phyloP scores from a whole-genome alignment of 2,888 invertebrate genomes.

The Pocota personata region DNA sequence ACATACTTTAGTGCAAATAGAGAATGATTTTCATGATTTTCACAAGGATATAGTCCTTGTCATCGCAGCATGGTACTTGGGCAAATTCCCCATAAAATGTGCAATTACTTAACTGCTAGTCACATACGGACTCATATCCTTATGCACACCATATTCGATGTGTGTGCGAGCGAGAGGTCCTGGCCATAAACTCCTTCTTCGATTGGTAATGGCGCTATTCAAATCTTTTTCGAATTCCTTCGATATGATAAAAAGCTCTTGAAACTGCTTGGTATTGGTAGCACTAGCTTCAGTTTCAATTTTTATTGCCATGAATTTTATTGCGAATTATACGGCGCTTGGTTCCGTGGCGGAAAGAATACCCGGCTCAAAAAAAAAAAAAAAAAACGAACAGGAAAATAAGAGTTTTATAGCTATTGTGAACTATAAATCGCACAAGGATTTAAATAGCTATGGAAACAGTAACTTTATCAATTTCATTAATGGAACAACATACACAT shows the following conservation, averaged over 20 bases:
- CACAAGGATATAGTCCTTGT: constrained; percentile 70
- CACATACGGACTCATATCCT: constrained; percentile 61
- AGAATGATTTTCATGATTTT: constrained; percentile 70
- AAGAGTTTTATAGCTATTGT: constrained; percentile 60
- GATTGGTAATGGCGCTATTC: constrained; percentile 73
- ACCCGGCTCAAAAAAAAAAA: constrained; percentile 12
- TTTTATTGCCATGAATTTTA: constrained; percentile 72
- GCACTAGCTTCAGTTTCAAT: constrained; percentile 31
- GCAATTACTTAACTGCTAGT: constrained; percentile 70
- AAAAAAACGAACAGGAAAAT: constrained; percentile 29
- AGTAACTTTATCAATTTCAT: constrained; percentile 74
- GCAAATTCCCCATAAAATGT: constrained; percentile 70
- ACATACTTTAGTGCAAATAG: constrained; percentile 70
- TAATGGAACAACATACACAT: constrained; percentile 58
- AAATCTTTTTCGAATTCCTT: constrained; percentile 72
- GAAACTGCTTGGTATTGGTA: background rate
- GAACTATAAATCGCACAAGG: constrained; percentile 72
- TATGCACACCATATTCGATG: background rate
- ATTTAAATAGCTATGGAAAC: constrained; percentile 67
- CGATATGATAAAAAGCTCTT: constrained; percentile 50
- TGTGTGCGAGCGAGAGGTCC: constrained; percentile 26
- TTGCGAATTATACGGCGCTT: constrained; percentile 73
- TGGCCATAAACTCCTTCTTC: constrained; percentile 65
- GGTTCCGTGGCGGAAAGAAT: constrained; percentile 42
- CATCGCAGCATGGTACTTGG: constrained; percentile 71